These are phyloP conservation scores for Tachypleus tridentatus DNA, from an alignment of 1,140 invertebrate species.

Conservation along the genomic window DNA sequence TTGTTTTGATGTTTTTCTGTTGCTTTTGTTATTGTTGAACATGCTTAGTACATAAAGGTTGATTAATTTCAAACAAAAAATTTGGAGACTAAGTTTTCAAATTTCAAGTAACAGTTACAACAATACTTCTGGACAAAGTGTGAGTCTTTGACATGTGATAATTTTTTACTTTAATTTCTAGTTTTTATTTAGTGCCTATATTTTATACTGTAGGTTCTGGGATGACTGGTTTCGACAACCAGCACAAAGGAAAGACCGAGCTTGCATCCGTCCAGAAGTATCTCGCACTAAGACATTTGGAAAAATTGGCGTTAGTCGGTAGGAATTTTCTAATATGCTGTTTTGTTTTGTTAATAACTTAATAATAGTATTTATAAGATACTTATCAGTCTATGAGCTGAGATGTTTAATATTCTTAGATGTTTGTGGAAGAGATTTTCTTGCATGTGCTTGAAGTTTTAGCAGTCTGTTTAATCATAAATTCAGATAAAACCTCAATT, in stretches of 20 bases:
- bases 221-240: conserved; percentile 98
- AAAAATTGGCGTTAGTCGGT: conserved; percentile 75
- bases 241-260: conserved; percentile 69
- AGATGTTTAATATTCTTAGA: neutral
- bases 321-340: conserved; percentile 28
- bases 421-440: neutral
- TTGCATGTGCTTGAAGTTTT: neutral
- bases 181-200: conserved; percentile 9
- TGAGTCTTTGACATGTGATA: too few species aligned
- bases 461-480: neutral
- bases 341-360: neutral
- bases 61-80: too few species aligned
- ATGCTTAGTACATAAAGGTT: too few species aligned
- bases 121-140: too few species aligned
- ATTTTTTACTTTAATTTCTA: neutral
- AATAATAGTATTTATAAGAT: neutral
- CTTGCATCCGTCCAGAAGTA: conserved; percentile 93
- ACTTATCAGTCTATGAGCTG: neutral
- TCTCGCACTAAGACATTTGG: conserved; percentile 88
- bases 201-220: conserved; percentile 62
- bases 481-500: neutral
- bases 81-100: too few species aligned
- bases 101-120: too few species aligned
- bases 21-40: too few species aligned
- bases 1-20: too few species aligned